A percentile compares a stretch with the other conserved stretches of the same genome.
phyloP scores from a whole-genome alignment of 2,888 invertebrate genomes.

The Antitype chi region DNA sequence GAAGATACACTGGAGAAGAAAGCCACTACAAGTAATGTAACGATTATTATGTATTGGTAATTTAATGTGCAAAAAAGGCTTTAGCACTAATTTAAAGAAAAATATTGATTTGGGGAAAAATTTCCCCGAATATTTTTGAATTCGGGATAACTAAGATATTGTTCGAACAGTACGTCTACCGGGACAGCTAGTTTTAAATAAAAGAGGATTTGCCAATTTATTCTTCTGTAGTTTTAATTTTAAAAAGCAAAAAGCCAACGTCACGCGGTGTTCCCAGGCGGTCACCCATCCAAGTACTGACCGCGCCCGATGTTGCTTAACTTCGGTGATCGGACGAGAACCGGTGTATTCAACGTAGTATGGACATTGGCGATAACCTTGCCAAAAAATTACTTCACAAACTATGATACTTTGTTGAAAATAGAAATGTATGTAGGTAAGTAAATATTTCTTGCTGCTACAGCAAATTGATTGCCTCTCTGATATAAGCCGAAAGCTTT shows the following conservation, averaged over 20 bases:
- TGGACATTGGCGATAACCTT: constrained; percentile 73
- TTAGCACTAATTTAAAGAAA: not conserved
- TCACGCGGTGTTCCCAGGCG: constrained; percentile 86
- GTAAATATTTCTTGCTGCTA: not conserved
- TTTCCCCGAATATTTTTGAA: too few species aligned
- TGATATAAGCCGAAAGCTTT: not conserved
- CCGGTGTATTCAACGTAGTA: constrained; percentile 87
- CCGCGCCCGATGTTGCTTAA: constrained; percentile 88
- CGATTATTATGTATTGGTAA: not conserved
- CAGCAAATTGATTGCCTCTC: not conserved
- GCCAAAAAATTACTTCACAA: not conserved
- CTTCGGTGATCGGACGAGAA: constrained; percentile 89
- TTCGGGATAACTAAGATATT: too few species aligned
- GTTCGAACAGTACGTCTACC: too few species aligned
- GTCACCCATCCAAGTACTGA: constrained; percentile 89
- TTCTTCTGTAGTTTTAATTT: not conserved
- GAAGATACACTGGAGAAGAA: constrained; percentile 92
- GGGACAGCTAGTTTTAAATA: too few species aligned
- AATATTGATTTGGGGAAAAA: too few species aligned
- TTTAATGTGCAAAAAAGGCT: not conserved
- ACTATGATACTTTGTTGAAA: not conserved
- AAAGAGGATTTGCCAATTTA: not conserved
- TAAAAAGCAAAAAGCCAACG: constrained; percentile 76
- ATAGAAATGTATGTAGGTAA: not conserved
- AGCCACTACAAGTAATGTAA: constrained; percentile 90